A percentile compares a stretch with the other conserved stretches of the same genome.
Evolutionary conservation across 2,888 invertebrate genomes (phyloP).

Genomic region (Sympetrum striolatum): DNA sequence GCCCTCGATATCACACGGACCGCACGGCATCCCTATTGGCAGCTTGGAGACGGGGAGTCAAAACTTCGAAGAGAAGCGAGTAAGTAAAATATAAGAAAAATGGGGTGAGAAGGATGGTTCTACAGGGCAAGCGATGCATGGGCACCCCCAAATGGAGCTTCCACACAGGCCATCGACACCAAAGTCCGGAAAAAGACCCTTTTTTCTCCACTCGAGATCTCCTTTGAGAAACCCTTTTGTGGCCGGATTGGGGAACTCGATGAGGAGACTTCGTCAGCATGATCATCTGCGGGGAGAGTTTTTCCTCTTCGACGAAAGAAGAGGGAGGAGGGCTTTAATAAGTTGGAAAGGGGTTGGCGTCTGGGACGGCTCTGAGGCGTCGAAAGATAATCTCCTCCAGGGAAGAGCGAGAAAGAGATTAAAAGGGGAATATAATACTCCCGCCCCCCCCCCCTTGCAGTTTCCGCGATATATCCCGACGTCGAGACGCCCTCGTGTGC

Average conservation of each 20-base stretch:
- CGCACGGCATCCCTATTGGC: too few relatives aligned
- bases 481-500: neutral
- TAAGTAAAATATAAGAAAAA: neutral
- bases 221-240: neutral
- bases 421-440: slow-evolving; percentile 8
- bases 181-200: neutral
- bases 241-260: neutral
- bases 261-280: slow-evolving; percentile 10
- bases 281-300: neutral
- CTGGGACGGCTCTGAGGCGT: neutral
- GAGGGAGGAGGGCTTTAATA: neutral
- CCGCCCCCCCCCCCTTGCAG: neutral
- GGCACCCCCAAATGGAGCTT: neutral
- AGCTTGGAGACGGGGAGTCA: too few relatives aligned
- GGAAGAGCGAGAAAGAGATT: slow-evolving; percentile 28
- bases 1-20: too few relatives aligned
- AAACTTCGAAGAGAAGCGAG: neutral
- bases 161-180: neutral
- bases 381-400: neutral
- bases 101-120: neutral
- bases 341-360: neutral
- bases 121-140: neutral
- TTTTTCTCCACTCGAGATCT: neutral
- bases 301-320: neutral
- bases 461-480: neutral